A percentile compares a stretch with the other conserved stretches of the same genome.
Conservation (phyloP, 2,888 invertebrate species). For the Volucella inflata region DNA sequence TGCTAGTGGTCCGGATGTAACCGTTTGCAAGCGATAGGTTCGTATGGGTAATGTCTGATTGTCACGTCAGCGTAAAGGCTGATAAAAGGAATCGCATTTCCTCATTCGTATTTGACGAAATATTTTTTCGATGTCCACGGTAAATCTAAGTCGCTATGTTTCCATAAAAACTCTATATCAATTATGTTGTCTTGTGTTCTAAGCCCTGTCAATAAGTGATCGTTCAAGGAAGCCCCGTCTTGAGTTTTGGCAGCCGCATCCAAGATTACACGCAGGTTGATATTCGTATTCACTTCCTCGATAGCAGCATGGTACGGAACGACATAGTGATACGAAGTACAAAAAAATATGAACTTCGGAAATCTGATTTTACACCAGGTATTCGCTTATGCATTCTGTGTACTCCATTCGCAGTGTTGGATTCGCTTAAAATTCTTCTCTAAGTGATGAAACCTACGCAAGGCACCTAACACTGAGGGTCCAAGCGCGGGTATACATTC, state of each 20-base stretch:
- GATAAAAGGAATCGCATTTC: too few species aligned
- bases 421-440: too few species aligned
- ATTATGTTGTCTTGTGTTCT: not conserved
- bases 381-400: too few species aligned
- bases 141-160: not conserved
- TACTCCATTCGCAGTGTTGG: too few species aligned
- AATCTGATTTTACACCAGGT: not conserved
- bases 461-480: too few species aligned
- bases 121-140: slow-evolving; percentile 6
- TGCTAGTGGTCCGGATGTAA: too few species aligned
- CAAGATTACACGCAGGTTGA: not conserved
- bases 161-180: not conserved
- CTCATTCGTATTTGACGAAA: not conserved
- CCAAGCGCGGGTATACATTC: too few species aligned
- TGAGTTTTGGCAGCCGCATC: not conserved
- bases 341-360: not conserved
- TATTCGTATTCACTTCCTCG: not conserved
- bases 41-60: too few species aligned
- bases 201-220: not conserved
- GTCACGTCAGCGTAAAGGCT: too few species aligned
- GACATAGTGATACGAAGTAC: not conserved
- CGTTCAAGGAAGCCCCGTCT: not conserved
- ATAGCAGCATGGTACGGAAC: not conserved
- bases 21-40: too few species aligned
- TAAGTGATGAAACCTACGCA: too few species aligned